Conservation (phyloP, 2,113 vertebrate genomes). For the Ptyas mucosa region DNA sequence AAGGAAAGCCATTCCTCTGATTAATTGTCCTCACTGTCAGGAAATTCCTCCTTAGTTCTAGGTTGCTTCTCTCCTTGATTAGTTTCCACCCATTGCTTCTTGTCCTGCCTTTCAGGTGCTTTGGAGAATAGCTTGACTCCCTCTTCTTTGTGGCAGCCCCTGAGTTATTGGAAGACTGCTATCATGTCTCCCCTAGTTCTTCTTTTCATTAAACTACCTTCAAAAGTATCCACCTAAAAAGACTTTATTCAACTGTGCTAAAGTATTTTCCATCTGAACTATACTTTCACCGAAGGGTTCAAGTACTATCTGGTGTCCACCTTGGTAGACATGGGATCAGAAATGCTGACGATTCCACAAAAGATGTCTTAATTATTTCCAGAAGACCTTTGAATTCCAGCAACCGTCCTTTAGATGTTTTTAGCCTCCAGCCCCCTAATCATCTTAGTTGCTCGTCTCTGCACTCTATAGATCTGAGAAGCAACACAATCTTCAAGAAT, state of each 20-base stretch:
- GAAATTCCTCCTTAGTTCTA: too few relatives aligned
- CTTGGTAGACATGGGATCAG: constrained; percentile 28
- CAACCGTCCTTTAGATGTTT: neutral
- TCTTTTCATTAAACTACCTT: constrained; percentile 10
- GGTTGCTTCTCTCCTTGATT: too few relatives aligned
- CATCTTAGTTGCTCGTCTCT: too few relatives aligned
- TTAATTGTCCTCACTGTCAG: too few relatives aligned
- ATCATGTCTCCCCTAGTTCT: too few relatives aligned
- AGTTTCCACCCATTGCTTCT: too few relatives aligned
- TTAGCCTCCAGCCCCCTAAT: too few relatives aligned
- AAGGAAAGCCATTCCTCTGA: accelerated
- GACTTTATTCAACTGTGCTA: neutral
- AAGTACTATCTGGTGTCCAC: constrained; percentile 33
- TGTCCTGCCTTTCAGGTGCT: too few relatives aligned
- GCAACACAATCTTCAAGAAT: constrained; percentile 38
- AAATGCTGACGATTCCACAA: neutral
- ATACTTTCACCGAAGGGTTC: constrained; percentile 34
- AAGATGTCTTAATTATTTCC: constrained; percentile 56
- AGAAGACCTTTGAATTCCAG: constrained; percentile 27
- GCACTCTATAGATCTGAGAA: constrained; percentile 6
- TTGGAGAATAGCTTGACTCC: neutral
- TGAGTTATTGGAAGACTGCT: too few relatives aligned
- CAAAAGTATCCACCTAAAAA: neutral
- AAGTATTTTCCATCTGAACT: neutral
- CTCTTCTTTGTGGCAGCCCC: neutral